These are phyloP conservation scores for Solenopsis invicta DNA, from an alignment of 1,140 invertebrate genomes.

Conservation along the genomic window DNA sequence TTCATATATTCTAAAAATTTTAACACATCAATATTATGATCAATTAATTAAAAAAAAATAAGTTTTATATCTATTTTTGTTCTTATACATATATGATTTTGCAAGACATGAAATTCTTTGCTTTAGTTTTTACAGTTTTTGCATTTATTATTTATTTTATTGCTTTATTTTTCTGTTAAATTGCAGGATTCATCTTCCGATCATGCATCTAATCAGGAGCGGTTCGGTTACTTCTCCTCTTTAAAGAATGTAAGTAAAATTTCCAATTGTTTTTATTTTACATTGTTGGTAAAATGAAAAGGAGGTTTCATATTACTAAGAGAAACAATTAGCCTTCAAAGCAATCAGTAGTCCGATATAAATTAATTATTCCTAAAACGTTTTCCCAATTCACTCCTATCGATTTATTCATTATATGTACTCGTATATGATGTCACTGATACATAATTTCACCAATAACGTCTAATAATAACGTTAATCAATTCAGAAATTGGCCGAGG, in stretches of 20 bases:
- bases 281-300: background rate
- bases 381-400: background rate
- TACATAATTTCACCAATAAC: background rate
- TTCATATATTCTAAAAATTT: background rate
- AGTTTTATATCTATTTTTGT: background rate
- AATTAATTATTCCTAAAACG: conserved; percentile 3
- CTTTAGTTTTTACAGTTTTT: background rate
- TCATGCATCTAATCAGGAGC: conserved; percentile 85
- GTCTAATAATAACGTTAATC: background rate
- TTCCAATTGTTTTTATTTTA: background rate
- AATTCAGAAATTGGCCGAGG: background rate
- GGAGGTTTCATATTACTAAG: background rate
- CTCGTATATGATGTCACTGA: background rate
- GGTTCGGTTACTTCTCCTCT: conserved; percentile 86
- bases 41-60: background rate
- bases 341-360: conserved; percentile 1
- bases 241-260: conserved; percentile 84
- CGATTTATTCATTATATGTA: conserved; percentile 35
- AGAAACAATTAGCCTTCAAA: background rate
- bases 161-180: conserved; percentile 54
- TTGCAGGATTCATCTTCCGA: conserved; percentile 84
- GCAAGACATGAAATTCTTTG: background rate
- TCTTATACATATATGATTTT: background rate
- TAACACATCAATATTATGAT: background rate
- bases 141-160: background rate